A percentile compares a stretch with the other conserved stretches of the same genome.
These are phyloP conservation scores for Eupleurogrammus muticus DNA, from an alignment of 2,797 vertebrate species.

Conservation along the genomic window DNA sequence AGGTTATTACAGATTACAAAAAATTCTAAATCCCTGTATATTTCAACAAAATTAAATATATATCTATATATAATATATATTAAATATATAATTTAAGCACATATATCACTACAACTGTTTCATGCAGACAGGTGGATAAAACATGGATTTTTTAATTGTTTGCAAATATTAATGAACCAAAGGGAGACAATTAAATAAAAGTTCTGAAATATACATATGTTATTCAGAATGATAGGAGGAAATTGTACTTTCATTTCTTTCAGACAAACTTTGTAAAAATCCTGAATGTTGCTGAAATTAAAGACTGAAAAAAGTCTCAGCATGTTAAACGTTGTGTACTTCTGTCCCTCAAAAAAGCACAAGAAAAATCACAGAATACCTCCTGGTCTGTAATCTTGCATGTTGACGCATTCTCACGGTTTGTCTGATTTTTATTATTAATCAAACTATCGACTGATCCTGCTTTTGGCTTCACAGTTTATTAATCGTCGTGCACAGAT, in stretches of 20 bases:
- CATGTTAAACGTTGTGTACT: not conserved
- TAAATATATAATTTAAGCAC: too few species aligned
- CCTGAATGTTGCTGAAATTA: not conserved
- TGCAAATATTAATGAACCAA: not conserved
- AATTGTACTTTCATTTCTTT: not conserved
- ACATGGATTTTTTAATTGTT: not conserved
- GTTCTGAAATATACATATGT: not conserved
- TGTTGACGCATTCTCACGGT: not conserved
- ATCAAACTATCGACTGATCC: too few species aligned
- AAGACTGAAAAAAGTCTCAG: not conserved
- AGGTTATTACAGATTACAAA: not conserved
- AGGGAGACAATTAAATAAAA: too few species aligned
- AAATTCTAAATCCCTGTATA: too few species aligned
- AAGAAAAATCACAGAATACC: not conserved
- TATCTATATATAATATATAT: too few species aligned
- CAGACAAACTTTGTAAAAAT: not conserved
- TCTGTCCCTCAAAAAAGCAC: slow-evolving; percentile 36
- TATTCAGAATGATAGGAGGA: not conserved
- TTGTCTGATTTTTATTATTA: not conserved
- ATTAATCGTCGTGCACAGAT: not conserved
- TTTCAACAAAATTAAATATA: too few species aligned
- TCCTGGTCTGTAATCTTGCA: not conserved
- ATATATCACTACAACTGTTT: too few species aligned
- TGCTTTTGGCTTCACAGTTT: not conserved
- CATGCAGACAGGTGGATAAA: too few species aligned